Base-by-base conservation (phyloP, 2,113 vertebrate species). In the Upupa epops region DNA sequence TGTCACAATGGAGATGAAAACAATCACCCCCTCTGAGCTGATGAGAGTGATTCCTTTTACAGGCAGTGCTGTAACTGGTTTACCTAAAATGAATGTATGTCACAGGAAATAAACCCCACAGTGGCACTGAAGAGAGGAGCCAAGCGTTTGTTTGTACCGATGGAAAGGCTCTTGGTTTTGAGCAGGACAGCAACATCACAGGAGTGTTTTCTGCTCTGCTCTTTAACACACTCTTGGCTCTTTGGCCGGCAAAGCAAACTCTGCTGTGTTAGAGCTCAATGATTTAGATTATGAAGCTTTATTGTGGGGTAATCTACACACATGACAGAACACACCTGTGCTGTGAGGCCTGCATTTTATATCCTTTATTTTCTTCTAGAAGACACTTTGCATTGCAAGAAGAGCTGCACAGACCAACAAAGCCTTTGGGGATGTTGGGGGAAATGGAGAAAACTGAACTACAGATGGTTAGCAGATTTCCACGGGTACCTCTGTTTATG, bases 1-100 rank as follows among this genome's bases (percentile, higher is more conserved):
- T 95, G 91, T 93, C 82, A 91, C 71, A 94, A 65, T 77, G 60
- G 48, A 93, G 78, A 95, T 76, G 64, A 92, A 95, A 95, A n/a
- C 91, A 95, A 88, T 89, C 92, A 72, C 79, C 64, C 66, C 72
- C 69, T 95, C 63, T 88, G 61, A 10, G 24, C 48, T 94, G 79
- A 93, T 92, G 80, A 92, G 90, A 95, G 83, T 91, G 92, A 95
- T 95, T 89, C 86, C 36, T 95, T 93, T 92, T 69, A 89, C 58
- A 90, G 83, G 65, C 55, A 74, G 52, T 91, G 80, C 88, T 95
- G 71, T 70, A 83, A 82, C 83, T 78, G 90, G 86, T 86, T 95
- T 95, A 95, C 9, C 68, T 94, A 59, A 93, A 76, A 80, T 49
- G 76, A 96, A 83, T 64, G 76, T 83, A 78, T 87, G 69, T 92